Conservation (phyloP, 2,888 invertebrate species). For the Pelosia muscerda region DNA sequence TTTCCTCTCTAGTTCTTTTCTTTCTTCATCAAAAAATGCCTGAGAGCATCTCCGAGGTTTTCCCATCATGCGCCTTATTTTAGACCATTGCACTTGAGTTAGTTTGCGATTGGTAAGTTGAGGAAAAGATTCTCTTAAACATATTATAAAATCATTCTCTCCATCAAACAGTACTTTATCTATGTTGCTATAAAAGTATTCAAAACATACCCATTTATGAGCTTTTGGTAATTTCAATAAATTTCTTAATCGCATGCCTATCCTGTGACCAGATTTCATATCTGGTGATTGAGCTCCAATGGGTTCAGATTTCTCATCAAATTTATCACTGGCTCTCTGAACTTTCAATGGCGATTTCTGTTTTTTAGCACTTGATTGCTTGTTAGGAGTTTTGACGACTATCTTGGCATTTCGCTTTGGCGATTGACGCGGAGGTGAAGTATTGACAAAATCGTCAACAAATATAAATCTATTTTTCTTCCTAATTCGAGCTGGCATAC, state of each 20-base stretch:
- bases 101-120: constrained; percentile 94
- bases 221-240: constrained; percentile 98
- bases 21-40: constrained; percentile 98
- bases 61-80: constrained; percentile 98
- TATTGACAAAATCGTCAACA: constrained; percentile 95
- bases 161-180: constrained; percentile 97
- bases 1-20: constrained; percentile 95
- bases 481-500: constrained; percentile 96
- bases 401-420: constrained; percentile 90
- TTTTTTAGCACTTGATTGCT: constrained; percentile 78
- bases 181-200: constrained; percentile 99
- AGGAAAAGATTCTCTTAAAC: constrained; percentile 97
- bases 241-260: constrained; percentile 96
- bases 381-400: constrained; percentile 80
- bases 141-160: constrained; percentile 98
- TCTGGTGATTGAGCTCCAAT: constrained; percentile 88
- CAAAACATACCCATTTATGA: constrained; percentile 99
- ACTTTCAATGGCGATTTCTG: constrained; percentile 85
- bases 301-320: constrained; percentile 78
- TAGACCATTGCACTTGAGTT: constrained; percentile 97
- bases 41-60: constrained; percentile 98
- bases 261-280: constrained; percentile 94
- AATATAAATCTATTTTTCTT: constrained; percentile 96
- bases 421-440: constrained; percentile 91
- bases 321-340: constrained; percentile 77